A percentile compares a stretch with the other conserved stretches of the same genome.
Conservation (phyloP, 2,797 vertebrate species). For the Dipus sagitta region DNA sequence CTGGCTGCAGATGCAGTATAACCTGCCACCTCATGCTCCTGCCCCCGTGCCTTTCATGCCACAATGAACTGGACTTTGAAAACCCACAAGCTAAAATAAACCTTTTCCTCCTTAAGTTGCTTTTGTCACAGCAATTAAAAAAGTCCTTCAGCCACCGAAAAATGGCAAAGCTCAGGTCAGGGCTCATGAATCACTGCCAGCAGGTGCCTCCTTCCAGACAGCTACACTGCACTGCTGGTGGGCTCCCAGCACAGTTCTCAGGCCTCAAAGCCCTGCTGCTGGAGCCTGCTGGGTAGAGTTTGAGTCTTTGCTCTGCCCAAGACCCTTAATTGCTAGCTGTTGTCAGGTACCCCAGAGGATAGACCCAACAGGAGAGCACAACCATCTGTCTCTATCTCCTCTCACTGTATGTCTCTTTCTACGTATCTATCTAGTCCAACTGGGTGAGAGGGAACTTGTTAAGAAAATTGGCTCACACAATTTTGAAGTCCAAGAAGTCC, state of each 20-base stretch:
- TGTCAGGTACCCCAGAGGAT: background rate
- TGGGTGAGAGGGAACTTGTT: background rate
- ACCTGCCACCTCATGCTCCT: background rate
- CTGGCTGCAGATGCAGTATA: too few species aligned
- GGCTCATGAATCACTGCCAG: background rate
- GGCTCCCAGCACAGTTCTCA: background rate
- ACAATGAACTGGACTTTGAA: too few species aligned
- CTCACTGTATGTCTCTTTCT: background rate
- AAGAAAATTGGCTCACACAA: background rate
- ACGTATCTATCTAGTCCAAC: background rate
- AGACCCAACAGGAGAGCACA: background rate
- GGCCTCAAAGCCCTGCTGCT: background rate
- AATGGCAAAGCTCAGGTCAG: background rate
- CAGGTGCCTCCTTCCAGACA: background rate
- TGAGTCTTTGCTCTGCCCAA: background rate
- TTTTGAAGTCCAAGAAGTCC: background rate
- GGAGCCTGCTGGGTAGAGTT: background rate
- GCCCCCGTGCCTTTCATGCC: background rate
- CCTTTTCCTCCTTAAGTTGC: background rate
- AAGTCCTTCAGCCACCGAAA: background rate
- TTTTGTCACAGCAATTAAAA: too few species aligned
- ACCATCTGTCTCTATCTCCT: background rate
- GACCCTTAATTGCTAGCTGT: background rate
- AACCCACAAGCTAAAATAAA: background rate
- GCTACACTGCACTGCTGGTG: background rate